These are phyloP conservation scores for Talpa occidentalis DNA, from an alignment of 2,113 vertebrate species.

Conservation along the genomic window DNA sequence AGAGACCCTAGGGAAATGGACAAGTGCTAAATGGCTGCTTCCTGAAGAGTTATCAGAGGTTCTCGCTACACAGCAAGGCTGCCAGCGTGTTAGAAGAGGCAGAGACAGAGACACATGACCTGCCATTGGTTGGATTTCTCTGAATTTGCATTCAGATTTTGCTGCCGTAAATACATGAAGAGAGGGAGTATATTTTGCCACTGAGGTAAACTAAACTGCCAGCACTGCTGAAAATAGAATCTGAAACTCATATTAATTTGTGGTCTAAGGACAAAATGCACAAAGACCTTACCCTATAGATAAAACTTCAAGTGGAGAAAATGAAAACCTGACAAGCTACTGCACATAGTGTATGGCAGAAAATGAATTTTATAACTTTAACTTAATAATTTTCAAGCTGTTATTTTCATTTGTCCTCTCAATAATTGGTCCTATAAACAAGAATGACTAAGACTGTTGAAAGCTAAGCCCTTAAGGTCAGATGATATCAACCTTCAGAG, in stretches of 20 bases:
- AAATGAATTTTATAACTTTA: conserved; percentile 8
- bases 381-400: neutral
- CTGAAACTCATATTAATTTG: conserved; percentile 40
- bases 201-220: conserved; percentile 15
- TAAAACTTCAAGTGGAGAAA: conserved; percentile 36
- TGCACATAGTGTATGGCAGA: neutral
- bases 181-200: neutral
- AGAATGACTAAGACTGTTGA: neutral
- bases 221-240: conserved; percentile 19
- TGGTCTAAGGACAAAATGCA: conserved; percentile 32
- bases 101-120: neutral
- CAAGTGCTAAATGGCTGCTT: neutral
- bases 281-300: neutral
- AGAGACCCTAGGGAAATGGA: neutral
- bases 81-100: neutral
- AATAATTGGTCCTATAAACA: neutral
- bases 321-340: conserved; percentile 8
- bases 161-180: neutral
- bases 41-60: neutral
- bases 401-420: neutral
- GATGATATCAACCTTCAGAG: neutral
- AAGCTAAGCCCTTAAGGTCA: neutral
- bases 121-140: neutral
- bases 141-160: conserved; percentile 19
- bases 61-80: neutral